Percentiles rank a stretch among this genome's conserved stretches.
Evolutionary conservation across 2,888 invertebrate genomes (phyloP).

Genomic region (Entomobrya multifasciata): DNA sequence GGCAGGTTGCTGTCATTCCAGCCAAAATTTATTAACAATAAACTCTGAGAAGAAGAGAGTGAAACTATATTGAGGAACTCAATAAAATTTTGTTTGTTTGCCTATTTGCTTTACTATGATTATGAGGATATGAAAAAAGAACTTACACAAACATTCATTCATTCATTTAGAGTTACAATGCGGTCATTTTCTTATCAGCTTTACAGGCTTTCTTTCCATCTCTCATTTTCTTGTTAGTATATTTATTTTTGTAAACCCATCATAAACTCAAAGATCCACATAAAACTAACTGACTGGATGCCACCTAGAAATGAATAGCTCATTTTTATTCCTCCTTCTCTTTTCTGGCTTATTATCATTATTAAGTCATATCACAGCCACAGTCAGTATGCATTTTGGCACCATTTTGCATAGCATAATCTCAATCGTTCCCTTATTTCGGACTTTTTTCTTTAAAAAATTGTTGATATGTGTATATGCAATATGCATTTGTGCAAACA

Average conservation of each 20-base stretch:
- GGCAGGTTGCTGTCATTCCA: slow-evolving; percentile 25
- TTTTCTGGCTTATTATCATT: neutral
- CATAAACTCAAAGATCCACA: no score
- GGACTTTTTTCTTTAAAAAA: neutral
- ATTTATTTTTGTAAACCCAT: slow-evolving; percentile 35
- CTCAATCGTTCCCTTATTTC: neutral
- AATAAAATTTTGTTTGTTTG: slow-evolving; percentile 40
- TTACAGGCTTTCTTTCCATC: neutral
- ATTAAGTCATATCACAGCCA: no score
- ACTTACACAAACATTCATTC: neutral
- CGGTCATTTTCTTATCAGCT: slow-evolving; percentile 15
- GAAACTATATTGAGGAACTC: neutral
- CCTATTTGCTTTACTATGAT: slow-evolving; percentile 9
- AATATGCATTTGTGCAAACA: neutral
- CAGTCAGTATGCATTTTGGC: neutral
- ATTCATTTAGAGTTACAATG: neutral
- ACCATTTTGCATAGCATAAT: neutral
- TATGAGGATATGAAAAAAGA: no score
- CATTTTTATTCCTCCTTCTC: neutral
- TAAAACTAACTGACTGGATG: neutral
- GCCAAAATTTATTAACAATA: slow-evolving; percentile 34
- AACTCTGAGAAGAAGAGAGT: neutral
- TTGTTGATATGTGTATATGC: neutral
- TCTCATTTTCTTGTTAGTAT: neutral
- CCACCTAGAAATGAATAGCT: no score